phyloP scores from a whole-genome alignment of 2,888 invertebrate species.

The Nomada lathburiana region DNA sequence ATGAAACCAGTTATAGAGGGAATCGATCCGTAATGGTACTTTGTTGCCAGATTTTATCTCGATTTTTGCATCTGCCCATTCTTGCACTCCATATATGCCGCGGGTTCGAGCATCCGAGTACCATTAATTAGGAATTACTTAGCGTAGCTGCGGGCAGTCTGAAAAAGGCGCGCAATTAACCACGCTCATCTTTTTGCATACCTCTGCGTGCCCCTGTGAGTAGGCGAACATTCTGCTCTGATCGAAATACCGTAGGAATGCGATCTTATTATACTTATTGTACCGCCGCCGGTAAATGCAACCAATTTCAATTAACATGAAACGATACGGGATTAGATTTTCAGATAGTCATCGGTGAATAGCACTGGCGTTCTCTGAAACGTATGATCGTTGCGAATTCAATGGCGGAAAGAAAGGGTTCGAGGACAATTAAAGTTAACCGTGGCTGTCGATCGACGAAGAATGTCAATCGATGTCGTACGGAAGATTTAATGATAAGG shows the following conservation, averaged over 20 bases:
- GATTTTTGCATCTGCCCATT: constrained; percentile 28
- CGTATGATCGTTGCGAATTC: not conserved
- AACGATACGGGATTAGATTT: constrained; percentile 1
- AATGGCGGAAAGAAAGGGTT: not conserved
- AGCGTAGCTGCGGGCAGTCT: constrained; percentile 9
- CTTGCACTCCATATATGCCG: constrained; percentile 34
- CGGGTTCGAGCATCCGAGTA: constrained; percentile 9
- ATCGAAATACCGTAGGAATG: constrained; percentile 22
- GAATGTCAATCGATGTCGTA: constrained; percentile 18
- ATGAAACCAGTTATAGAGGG: constrained; percentile 15
- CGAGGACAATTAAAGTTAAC: constrained; percentile 5
- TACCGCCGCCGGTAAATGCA: not conserved
- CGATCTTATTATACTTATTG: constrained; percentile 27
- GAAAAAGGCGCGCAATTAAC: constrained; percentile 44
- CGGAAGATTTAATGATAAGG: constrained; percentile 27
- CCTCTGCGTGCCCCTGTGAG: not conserved
- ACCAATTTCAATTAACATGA: constrained; percentile 22
- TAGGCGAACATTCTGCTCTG: constrained; percentile 9
- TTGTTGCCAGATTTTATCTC: constrained; percentile 44
- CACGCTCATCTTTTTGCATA: constrained; percentile 41
- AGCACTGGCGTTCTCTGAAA: not conserved
- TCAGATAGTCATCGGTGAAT: not conserved
- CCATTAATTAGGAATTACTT: constrained; percentile 46
- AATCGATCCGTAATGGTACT: constrained; percentile 22
- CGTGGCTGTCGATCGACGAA: not conserved